Conservation (phyloP, 2,113 vertebrate species). For the Lepus timidus region DNA sequence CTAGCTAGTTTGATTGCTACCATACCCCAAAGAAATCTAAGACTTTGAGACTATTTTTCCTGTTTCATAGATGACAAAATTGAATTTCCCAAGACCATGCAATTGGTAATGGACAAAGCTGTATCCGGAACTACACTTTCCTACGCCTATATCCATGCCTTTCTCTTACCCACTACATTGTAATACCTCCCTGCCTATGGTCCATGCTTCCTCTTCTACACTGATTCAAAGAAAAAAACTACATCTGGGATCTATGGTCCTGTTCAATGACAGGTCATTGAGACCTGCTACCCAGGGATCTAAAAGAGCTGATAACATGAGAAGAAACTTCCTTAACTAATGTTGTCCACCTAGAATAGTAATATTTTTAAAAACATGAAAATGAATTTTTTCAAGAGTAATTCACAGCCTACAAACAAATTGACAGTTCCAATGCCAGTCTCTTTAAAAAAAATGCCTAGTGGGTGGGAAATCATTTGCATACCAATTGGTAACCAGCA, state of each 20-base stretch:
- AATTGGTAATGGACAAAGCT: background rate
- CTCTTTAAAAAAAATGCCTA: slow-evolving; percentile 45
- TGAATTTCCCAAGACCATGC: background rate
- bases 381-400: background rate
- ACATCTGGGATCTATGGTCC: background rate
- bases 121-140: background rate
- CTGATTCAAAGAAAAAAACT: background rate
- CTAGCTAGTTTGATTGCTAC: background rate
- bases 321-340: background rate
- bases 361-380: background rate
- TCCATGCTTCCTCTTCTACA: background rate
- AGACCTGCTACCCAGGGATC: background rate
- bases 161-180: background rate
- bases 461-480: slow-evolving; percentile 34
- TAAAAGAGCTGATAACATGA: background rate
- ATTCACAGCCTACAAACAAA: slow-evolving; percentile 18
- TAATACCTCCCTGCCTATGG: background rate
- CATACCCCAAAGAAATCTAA: background rate
- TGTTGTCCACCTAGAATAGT: background rate
- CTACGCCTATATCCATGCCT: background rate
- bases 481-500: slow-evolving; percentile 36
- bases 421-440: slow-evolving; percentile 39
- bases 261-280: background rate
- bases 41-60: background rate
- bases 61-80: slow-evolving; percentile 6